Conservation (phyloP, 2,113 vertebrate species). For the Cheirogaleus medius region DNA sequence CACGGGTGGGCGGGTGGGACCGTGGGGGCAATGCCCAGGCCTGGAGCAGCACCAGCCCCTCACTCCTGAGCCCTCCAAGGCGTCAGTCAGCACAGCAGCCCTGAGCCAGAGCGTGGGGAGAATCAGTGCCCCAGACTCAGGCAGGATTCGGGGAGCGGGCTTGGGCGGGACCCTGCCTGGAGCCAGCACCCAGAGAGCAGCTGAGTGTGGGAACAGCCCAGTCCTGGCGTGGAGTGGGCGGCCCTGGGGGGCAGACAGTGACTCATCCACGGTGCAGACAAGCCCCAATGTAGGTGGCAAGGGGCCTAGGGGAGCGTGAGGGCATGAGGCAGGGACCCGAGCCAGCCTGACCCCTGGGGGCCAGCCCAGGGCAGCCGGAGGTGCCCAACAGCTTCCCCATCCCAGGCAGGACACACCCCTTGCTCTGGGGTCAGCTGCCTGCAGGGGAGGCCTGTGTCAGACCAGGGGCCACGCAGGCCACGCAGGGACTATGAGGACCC, state of each 20-base stretch:
- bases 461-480: rapidly evolving
- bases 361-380: background rate
- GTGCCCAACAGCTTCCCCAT: rapidly evolving
- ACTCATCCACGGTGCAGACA: background rate
- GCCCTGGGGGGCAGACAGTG: background rate
- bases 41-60: too few relatives aligned
- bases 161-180: background rate
- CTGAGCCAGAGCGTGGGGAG: background rate
- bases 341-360: background rate
- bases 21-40: too few relatives aligned
- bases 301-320: background rate
- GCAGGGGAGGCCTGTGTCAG: rapidly evolving
- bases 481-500: rapidly evolving
- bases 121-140: background rate
- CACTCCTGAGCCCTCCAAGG: too few relatives aligned
- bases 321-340: background rate
- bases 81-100: background rate
- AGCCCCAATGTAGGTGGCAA: too few relatives aligned
- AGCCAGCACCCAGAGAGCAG: background rate
- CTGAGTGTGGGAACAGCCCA: too few relatives aligned
- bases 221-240: background rate
- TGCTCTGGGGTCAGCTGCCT: background rate
- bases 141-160: background rate
- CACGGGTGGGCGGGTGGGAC: too few relatives aligned
- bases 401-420: background rate